These are phyloP conservation scores for Bungarus multicinctus DNA, from an alignment of 2,113 vertebrate genomes.

Conservation along the genomic window DNA sequence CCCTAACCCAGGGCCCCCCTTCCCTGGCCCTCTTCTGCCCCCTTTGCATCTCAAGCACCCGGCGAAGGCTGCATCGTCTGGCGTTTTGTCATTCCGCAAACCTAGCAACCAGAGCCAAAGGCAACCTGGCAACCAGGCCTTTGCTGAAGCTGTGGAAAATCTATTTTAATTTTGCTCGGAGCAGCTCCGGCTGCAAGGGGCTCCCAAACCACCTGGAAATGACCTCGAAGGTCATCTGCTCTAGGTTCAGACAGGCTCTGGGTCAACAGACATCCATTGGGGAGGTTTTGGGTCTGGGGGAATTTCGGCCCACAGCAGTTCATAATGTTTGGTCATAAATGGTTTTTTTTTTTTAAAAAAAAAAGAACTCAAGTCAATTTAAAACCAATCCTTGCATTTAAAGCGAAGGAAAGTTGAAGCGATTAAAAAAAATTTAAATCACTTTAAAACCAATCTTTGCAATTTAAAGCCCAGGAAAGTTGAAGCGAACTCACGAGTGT, in stretches of 20 bases:
- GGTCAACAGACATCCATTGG: too few species aligned
- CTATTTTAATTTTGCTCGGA: background rate
- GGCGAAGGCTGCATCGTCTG: background rate
- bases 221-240: background rate
- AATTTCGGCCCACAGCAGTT: background rate
- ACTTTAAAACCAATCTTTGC: too few species aligned
- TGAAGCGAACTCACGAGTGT: too few species aligned
- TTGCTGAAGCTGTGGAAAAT: too few species aligned
- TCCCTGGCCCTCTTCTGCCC: accelerated
- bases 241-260: background rate
- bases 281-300: too few species aligned
- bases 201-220: background rate
- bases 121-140: background rate
- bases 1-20: background rate
- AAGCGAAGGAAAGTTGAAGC: too few species aligned
- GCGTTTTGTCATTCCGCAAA: background rate
- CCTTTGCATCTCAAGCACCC: background rate
- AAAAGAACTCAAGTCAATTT: too few species aligned
- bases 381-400: too few species aligned
- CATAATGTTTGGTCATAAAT: too few species aligned
- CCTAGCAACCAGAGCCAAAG: background rate
- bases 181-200: background rate
- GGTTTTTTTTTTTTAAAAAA: too few species aligned
- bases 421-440: too few species aligned
- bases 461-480: too few species aligned